Percentiles rank a stretch among this genome's conserved stretches.
These are phyloP conservation scores for Leuciscus waleckii DNA, from an alignment of 2,797 vertebrate genomes.

Conservation along the genomic window DNA sequence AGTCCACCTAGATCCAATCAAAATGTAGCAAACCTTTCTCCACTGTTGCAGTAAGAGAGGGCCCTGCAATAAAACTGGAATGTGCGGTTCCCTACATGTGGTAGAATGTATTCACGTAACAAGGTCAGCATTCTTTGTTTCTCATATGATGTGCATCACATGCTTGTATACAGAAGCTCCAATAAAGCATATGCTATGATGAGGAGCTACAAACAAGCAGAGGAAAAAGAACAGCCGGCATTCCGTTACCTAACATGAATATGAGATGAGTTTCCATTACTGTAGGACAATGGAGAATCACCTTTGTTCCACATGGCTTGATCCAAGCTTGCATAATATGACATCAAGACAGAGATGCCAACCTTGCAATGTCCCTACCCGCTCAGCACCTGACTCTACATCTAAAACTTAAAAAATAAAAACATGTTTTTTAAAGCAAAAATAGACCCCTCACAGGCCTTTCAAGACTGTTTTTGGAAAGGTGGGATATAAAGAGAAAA, in stretches of 20 bases:
- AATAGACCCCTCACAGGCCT: too few relatives aligned
- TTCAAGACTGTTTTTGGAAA: too few relatives aligned
- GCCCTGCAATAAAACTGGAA: background rate
- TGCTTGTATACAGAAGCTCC: background rate
- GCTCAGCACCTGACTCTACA: background rate
- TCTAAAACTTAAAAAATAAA: too few relatives aligned
- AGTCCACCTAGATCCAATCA: background rate
- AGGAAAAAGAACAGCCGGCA: conserved; percentile 23
- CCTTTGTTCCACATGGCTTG: conserved; percentile 28
- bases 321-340: conserved; percentile 19
- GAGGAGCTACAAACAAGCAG: background rate
- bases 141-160: background rate
- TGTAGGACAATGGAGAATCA: background rate
- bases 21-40: background rate
- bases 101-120: background rate
- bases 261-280: conserved; percentile 40
- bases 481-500: background rate
- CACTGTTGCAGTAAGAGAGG: background rate
- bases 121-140: background rate
- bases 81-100: background rate
- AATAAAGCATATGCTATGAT: background rate
- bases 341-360: background rate
- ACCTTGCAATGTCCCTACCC: background rate
- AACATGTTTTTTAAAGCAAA: too few relatives aligned
- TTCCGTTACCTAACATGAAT: background rate